Percentiles rank a stretch among this genome's conserved stretches.
phyloP scores from a whole-genome alignment of 2,113 vertebrate genomes.

The Etheostoma spectabile region DNA sequence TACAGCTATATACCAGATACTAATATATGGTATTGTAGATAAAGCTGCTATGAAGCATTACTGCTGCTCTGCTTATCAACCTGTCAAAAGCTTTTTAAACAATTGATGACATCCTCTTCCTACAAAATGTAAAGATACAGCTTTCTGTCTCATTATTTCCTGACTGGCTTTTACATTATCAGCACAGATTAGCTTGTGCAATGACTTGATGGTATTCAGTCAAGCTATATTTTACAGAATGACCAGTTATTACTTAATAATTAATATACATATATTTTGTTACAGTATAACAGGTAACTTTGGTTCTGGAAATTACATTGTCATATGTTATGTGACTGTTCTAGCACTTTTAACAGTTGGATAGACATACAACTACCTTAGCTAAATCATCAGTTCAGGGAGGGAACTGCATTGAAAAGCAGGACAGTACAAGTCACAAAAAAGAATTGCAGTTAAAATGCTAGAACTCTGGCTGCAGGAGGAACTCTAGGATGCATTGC shows the following conservation, averaged over 20 bases:
- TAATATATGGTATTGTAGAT: conserved; percentile 5
- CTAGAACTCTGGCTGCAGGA: not conserved
- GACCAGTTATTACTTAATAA: not conserved
- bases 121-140: conserved; percentile 29
- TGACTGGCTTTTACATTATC: conserved; percentile 6
- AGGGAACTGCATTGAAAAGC: not conserved
- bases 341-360: not conserved
- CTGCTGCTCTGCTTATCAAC: conserved; percentile 42
- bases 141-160: conserved; percentile 7
- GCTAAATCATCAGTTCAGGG: not conserved
- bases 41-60: conserved; percentile 19
- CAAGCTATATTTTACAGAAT: not conserved
- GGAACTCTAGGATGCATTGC: conserved; percentile 12
- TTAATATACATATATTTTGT: not conserved
- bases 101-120: conserved; percentile 39
- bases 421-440: not conserved
- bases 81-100: conserved; percentile 29
- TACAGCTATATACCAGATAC: not conserved
- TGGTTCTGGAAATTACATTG: not conserved
- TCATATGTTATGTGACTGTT: not conserved
- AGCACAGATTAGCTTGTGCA: conserved; percentile 5
- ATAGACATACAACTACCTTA: not conserved
- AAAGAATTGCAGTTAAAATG: conserved; percentile 1
- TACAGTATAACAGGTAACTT: not conserved
- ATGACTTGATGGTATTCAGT: not conserved